These are phyloP conservation scores for Carettochelys insculpta DNA, from an alignment of 2,113 vertebrate genomes.

Conservation along the genomic window DNA sequence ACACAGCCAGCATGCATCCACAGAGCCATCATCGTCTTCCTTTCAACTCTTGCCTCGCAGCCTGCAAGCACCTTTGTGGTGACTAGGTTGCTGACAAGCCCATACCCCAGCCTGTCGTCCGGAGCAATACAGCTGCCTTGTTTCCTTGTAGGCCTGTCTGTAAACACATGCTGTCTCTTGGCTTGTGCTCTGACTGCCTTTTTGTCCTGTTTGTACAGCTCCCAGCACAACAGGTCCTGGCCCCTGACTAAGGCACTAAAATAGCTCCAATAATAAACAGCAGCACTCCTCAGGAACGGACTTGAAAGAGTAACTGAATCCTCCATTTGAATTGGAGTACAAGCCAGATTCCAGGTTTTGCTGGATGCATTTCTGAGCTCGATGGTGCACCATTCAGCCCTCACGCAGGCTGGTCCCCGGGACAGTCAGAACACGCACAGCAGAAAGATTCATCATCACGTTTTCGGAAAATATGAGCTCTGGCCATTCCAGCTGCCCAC, in stretches of 20 bases:
- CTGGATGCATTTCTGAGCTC: neutral
- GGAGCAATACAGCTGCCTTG: neutral
- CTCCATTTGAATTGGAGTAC: neutral
- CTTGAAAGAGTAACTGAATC: neutral
- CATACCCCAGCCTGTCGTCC: neutral
- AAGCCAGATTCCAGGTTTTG: neutral
- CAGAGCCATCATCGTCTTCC: neutral
- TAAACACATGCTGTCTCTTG: neutral
- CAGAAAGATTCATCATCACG: neutral
- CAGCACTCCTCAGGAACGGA: neutral
- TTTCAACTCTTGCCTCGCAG: neutral
- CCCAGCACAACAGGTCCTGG: neutral
- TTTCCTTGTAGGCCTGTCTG: neutral
- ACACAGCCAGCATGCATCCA: neutral
- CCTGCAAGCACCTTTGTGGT: neutral
- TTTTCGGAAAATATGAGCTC: neutral
- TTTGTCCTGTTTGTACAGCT: neutral
- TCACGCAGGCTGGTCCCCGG: neutral
- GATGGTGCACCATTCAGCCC: neutral
- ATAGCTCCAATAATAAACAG: neutral
- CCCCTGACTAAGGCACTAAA: neutral
- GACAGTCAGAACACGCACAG: neutral
- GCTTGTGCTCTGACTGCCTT: neutral
- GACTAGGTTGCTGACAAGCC: neutral
- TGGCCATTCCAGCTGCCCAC: neutral